Conservation (phyloP, 2,797 vertebrate species). For the Spinibarbus caldwelli region DNA sequence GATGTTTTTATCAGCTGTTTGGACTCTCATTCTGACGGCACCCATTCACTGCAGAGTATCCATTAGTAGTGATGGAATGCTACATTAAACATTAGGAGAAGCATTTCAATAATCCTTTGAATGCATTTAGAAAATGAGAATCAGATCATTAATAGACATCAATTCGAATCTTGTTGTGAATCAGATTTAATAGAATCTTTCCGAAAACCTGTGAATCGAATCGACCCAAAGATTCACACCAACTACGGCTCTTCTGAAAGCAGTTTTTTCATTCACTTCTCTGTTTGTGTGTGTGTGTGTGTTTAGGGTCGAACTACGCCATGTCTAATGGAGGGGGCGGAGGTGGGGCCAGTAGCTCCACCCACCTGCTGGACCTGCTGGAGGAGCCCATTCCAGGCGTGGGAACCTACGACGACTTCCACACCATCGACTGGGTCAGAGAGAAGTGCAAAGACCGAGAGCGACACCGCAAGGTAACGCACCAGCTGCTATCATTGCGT, state of each 20-base stretch:
- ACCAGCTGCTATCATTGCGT: conserved; percentile 73
- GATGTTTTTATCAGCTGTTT: not conserved
- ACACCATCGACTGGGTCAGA: conserved; percentile 97
- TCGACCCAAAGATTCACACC: not conserved
- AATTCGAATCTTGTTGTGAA: not conserved
- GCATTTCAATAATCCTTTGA: too few relatives aligned
- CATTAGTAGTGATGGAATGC: not conserved
- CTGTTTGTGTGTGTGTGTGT: not conserved
- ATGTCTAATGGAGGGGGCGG: conserved; percentile 92
- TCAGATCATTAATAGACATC: not conserved
- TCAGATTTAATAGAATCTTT: not conserved
- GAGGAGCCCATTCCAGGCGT: conserved; percentile 96
- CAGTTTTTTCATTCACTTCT: too few relatives aligned
- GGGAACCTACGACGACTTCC: conserved; percentile 95
- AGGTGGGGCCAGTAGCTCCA: conserved; percentile 88
- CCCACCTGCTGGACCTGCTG: conserved; percentile 96
- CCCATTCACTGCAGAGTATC: not conserved
- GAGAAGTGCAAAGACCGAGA: conserved; percentile 96
- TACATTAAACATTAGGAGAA: not conserved
- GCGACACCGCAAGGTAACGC: conserved; percentile 90
- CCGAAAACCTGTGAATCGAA: not conserved
- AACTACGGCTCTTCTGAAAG: not conserved
- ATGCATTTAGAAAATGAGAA: not conserved
- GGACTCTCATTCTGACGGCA: not conserved
- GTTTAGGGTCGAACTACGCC: conserved; percentile 91